These are phyloP conservation scores for Tubulanus polymorphus DNA, from an alignment of 2,888 invertebrate species.

Conservation along the genomic window DNA sequence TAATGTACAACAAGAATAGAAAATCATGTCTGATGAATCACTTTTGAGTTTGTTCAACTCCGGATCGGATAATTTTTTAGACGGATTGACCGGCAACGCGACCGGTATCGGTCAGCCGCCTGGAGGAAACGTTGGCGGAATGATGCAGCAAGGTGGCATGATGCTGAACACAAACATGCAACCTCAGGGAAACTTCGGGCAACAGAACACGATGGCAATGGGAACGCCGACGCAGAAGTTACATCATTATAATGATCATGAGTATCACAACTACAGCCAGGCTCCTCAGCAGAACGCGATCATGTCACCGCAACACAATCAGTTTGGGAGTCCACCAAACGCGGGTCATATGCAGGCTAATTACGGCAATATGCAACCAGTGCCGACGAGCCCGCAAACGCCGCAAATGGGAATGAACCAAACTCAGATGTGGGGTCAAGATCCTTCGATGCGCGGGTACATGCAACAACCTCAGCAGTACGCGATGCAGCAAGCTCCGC, in stretches of 20 bases:
- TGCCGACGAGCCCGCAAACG: not conserved
- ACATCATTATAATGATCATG: not conserved
- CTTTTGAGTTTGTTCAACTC: no score
- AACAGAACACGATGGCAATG: not conserved
- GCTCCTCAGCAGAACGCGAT: slow-evolving; percentile 6
- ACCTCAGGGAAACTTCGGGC: not conserved
- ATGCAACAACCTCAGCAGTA: slow-evolving; percentile 20
- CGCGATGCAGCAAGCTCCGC: slow-evolving; percentile 5
- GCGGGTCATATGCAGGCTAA: slow-evolving; percentile 23
- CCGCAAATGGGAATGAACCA: not conserved
- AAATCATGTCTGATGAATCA: no score
- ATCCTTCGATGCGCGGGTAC: not conserved
- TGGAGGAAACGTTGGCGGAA: not conserved
- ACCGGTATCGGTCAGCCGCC: no score
- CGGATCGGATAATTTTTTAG: no score
- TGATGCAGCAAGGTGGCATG: slow-evolving; percentile 12
- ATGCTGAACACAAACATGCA: slow-evolving; percentile 13
- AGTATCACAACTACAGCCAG: not conserved
- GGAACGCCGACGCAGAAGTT: not conserved
- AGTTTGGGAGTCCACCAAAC: slow-evolving; percentile 31
- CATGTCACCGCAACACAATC: slow-evolving; percentile 19
- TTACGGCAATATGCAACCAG: slow-evolving; percentile 15
- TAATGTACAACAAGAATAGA: no score
- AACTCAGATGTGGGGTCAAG: not conserved
- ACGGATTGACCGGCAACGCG: no score